Percentiles rank a stretch among this genome's conserved stretches.
These are phyloP conservation scores for Polydrusus cervinus DNA, from an alignment of 2,888 invertebrate species.

Conservation along the genomic window DNA sequence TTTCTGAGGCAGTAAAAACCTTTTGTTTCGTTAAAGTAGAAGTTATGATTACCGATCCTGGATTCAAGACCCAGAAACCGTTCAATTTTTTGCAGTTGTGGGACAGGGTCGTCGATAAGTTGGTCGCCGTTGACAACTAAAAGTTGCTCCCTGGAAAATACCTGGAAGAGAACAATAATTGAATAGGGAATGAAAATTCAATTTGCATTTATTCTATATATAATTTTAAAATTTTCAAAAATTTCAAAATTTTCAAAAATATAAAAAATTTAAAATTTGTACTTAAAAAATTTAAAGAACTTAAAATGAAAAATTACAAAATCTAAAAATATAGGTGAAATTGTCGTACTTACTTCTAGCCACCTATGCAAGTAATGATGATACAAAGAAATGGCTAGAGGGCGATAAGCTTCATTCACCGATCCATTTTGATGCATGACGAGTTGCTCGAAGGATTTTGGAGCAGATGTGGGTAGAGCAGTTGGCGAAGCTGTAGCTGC, in stretches of 20 bases:
- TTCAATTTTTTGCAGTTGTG: slow-evolving; percentile 90
- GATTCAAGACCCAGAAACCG: slow-evolving; percentile 85
- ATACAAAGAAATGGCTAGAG: slow-evolving; percentile 92
- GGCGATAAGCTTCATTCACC: slow-evolving; percentile 87
- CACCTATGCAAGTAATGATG: slow-evolving; percentile 91
- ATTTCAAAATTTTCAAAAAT: too few species aligned
- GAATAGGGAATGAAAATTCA: too few species aligned
- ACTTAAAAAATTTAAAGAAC: too few species aligned
- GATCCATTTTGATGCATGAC: slow-evolving; percentile 87
- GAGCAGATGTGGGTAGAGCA: slow-evolving; percentile 68
- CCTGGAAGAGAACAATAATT: slow-evolving; percentile 62
- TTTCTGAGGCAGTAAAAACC: slow-evolving; percentile 95
- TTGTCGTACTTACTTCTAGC: slow-evolving; percentile 76
- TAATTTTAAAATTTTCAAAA: too few species aligned
- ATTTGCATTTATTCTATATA: too few species aligned
- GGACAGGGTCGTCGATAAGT: slow-evolving; percentile 91
- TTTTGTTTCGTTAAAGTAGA: slow-evolving; percentile 97
- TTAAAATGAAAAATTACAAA: too few species aligned
- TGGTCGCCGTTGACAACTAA: slow-evolving; percentile 96
- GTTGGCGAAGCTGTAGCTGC: slow-evolving; percentile 84
- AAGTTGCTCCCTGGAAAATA: slow-evolving; percentile 92
- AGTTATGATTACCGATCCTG: slow-evolving; percentile 86
- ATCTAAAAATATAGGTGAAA: too few species aligned
- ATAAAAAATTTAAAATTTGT: too few species aligned
- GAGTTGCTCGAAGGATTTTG: slow-evolving; percentile 84